Base-by-base conservation (phyloP, 2,113 vertebrate genomes). In the Peromyscus californicus region DNA sequence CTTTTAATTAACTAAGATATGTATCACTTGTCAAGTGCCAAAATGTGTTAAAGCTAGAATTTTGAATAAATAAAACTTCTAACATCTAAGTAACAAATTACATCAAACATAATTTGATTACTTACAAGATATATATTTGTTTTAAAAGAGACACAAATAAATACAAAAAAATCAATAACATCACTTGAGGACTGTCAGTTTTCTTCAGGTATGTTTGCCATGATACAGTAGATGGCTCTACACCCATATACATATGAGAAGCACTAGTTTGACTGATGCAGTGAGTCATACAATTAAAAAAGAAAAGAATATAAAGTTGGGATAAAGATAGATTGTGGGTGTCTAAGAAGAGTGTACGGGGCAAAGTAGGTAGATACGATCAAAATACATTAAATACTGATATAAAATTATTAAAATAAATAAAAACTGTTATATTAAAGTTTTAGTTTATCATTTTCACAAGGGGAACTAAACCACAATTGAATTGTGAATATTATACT, bases 1-100 rank as follows among this genome's bases (percentile, higher is more conserved):
- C 21, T 80, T 48, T 96, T 87, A 91, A 67, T 39, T 89, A 93
- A n/a, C 1, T 82, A 36, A 90, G 72, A 70, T 29, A 91, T 48
- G 16, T 33, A 57, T 39, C 57, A 91, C 6, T 65, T 33, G 13
- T 75, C 75, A 94, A 88, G 86, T 93, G 63, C 26, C 72, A 89
- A 90, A 94, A 75, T 89, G 5, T 92, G 2, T 22, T 51, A 91
- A 74, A 61, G 7, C 21, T 42, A 89, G 15, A 78, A 48, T 89
- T 76, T 45, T 42, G 7, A 84, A 89, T 69, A 67, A 48, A 36
- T 36, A 72, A 89, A 95, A 61, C 36, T 84, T 45, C 5, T 76
- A 42, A 42, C n/a, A 74, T 72, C 6, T 16, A 63, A 94, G 90
- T 86, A 70, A 17, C 45, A 33, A 79, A 74, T 42, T 93, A 51